Evolutionary conservation across 2,113 vertebrate species (phyloP), one percentile per base, ranked within the genome.

Genomic region (Galemys pyrenaicus): DNA sequence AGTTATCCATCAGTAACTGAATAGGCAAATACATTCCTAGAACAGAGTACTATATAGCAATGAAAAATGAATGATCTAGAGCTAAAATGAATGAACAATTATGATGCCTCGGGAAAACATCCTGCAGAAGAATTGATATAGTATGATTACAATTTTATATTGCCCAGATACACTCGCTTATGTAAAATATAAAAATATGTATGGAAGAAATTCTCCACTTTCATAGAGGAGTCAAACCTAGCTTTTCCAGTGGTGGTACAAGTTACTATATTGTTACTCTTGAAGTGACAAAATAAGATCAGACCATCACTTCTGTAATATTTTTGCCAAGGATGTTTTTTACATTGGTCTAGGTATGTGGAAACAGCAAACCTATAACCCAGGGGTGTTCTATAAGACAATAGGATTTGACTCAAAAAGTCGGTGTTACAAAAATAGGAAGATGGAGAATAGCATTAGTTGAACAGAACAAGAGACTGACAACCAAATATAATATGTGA

Each of bases 321-420:
- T 44, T 92, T 67, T 74, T 92, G 86, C 9, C n/a, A 49, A 94
- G 41, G 80, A 64, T 81, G 6, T 77, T 37, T 77, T 37, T 89
- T 56, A 92, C 26, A 8, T 82, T 32, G 41, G 65, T 60, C 32
- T 67, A 35, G 19, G 35, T n/a, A 54, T 84, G 32, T 95, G 58
- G 65, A 41, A 65, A 89, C 12, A 74, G 5, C 26, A 75, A 75
- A 60, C 39, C 17, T 56, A 65, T 62, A 91, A 62, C 58, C 46
- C 26, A 84, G 58, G 9, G 20, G n/a, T 19, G 5, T 11, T 79
- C 30, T 84, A 0, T 81, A 65, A 82, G 20, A 67, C 5, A 28
- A 1, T 26, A n/a, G 16, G 9, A 32, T 78, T 89, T 86, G 35
- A 56, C 44, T 70, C 35, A 51, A 83, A 75, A n/a, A 19, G 39